A percentile compares a stretch with the other conserved stretches of the same genome.
These are phyloP conservation scores for Drosophila picticornis DNA, from an alignment of 2,888 invertebrate species.

Conservation along the genomic window DNA sequence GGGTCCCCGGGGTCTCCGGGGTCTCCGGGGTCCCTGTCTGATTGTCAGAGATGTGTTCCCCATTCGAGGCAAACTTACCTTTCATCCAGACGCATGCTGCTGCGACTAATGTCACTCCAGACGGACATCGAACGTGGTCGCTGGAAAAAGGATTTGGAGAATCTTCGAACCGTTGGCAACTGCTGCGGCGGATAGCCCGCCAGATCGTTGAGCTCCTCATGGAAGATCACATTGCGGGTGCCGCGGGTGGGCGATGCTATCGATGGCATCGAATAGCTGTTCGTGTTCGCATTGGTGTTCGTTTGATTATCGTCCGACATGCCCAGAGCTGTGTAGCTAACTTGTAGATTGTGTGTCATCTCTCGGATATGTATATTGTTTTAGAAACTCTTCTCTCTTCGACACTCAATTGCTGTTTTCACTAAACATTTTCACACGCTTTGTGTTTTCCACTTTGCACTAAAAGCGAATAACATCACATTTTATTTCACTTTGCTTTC, in stretches of 20 bases:
- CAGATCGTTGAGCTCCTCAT: conserved; percentile 79
- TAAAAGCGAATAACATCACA: not conserved
- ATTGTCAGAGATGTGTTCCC: not conserved
- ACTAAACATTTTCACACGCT: conserved; percentile 24
- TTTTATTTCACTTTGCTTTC: not conserved
- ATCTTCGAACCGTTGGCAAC: conserved; percentile 80
- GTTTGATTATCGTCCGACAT: conserved; percentile 85
- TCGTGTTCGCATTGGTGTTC: conserved; percentile 51
- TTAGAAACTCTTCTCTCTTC: conserved; percentile 3
- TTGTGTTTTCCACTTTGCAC: conserved; percentile 4
- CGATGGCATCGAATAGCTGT: conserved; percentile 83
- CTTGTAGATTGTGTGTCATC: conserved; percentile 85
- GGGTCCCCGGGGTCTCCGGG: not conserved
- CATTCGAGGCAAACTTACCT: conserved; percentile 76
- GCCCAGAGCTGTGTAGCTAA: conserved; percentile 85
- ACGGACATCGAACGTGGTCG: conserved; percentile 93
- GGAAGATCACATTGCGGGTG: conserved; percentile 84
- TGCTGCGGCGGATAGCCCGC: conserved; percentile 79
- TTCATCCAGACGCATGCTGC: conserved; percentile 90
- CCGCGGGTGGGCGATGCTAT: conserved; percentile 77
- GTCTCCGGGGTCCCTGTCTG: not conserved
- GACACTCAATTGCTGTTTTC: not conserved
- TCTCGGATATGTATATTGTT: conserved; percentile 51
- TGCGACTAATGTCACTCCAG: conserved; percentile 94
- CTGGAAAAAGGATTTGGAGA: conserved; percentile 85